These are phyloP conservation scores for Falco concolor DNA, from an alignment of 2,797 vertebrate genomes.

Conservation along the genomic window DNA sequence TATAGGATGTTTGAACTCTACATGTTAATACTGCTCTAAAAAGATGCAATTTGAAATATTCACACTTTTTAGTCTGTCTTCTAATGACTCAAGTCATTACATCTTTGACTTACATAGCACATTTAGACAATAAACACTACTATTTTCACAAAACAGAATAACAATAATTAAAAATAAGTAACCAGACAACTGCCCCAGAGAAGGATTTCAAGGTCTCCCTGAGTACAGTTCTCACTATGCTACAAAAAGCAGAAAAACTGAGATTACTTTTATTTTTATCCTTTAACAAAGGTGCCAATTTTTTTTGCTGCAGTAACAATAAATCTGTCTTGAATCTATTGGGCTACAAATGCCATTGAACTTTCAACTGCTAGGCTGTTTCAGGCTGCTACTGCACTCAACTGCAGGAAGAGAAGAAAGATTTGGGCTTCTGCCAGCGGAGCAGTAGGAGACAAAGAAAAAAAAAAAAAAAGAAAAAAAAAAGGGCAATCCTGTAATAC, in stretches of 20 bases:
- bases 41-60: background rate
- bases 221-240: background rate
- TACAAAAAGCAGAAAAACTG: background rate
- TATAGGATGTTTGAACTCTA: background rate
- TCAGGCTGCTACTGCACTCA: background rate
- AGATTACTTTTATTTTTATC: background rate
- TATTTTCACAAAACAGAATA: background rate
- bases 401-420: background rate
- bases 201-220: background rate
- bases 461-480: background rate
- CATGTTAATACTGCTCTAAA: background rate
- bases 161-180: background rate
- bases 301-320: background rate
- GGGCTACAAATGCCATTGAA: background rate
- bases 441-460: background rate
- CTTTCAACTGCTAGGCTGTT: background rate
- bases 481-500: background rate
- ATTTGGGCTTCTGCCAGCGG: background rate
- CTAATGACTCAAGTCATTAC: background rate
- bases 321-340: background rate
- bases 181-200: background rate
- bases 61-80: background rate
- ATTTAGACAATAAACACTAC: background rate
- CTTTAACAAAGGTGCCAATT: background rate
- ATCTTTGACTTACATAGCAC: background rate